Evolutionary conservation across 2,888 invertebrate genomes (phyloP), one percentile per base, ranked within the genome.

Genomic region (Exocentrus adspersus): DNA sequence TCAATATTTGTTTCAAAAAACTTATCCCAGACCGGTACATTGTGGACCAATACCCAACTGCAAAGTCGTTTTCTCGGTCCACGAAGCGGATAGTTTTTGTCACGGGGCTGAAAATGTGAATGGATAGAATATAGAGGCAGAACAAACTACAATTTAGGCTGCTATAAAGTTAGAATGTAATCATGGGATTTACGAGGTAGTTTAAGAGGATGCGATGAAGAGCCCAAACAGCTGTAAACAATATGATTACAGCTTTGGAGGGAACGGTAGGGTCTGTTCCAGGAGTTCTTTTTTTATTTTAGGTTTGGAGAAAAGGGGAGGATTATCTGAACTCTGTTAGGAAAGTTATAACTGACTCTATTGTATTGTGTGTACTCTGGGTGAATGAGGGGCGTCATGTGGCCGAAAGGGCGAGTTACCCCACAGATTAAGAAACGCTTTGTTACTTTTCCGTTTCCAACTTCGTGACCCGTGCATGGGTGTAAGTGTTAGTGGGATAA

Each of bases 121-220:
- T 37, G 37, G 14, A 37, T 37, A n/a, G 20, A 20, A 2, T 10
- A 17, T 16, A 10, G 45, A 1, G n/a, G 45, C 45, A 45, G 20
- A 2, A n/a, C 32, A 45, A 20, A 45, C 9, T n/a, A n/a, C 20
- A 20, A 20, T 5, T 45, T n/a, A 21, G 20, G n/a, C 17, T 21
- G 16, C 24, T 48, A 48, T 48, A 48, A 48, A 48, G 14, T 12
- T 24, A 48, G 48, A n/a, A 37, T 37, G 37, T 37, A 37, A 37
- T 37, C 28, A 28, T 24, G 21, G 24, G 28, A 28, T 12, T 48
- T 48, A 48, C 28, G 12, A 5, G 20, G 46, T 12, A 24, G 12
- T 48, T 48, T 48, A n/a, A 12, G 48, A 21, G 48, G 14, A 24
- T 24, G 16, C 12, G 48, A 24, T 48, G 48, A 48, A 48, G 48